Percentiles rank a stretch among this genome's conserved stretches.
Conservation (phyloP, 1,140 invertebrate genomes). For the Zeugodacus cucurbitae region DNA sequence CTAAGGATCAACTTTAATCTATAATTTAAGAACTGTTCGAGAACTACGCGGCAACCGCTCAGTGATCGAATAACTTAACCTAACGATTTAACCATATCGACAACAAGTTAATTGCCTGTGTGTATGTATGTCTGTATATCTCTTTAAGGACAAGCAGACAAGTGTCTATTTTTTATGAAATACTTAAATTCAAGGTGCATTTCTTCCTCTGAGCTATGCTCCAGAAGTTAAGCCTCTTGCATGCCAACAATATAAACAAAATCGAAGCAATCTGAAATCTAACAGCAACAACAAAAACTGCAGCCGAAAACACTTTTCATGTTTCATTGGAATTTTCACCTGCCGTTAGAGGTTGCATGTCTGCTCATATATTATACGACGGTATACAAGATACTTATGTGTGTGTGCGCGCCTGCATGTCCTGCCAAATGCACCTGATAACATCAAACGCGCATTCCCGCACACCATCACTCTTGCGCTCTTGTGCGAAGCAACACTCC, state of each 20-base stretch:
- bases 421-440: slow-evolving; percentile 33
- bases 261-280: neutral
- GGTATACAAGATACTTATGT: neutral
- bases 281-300: neutral
- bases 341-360: slow-evolving; percentile 6
- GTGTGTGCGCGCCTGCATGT: neutral
- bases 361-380: neutral
- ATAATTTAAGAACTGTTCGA: no score
- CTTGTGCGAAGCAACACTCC: neutral
- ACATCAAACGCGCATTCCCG: slow-evolving; percentile 31
- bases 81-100: neutral
- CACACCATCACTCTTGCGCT: neutral
- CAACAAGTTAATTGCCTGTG: neutral
- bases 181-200: neutral
- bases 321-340: slow-evolving; percentile 21
- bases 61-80: neutral
- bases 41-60: neutral
- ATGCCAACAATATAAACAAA: neutral
- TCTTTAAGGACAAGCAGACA: no score
- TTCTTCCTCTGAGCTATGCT: neutral
- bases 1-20: no score
- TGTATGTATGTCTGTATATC: no score
- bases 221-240: neutral
- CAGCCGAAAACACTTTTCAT: neutral
- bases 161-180: neutral